A percentile compares a stretch with the other conserved stretches of the same genome.
phyloP scores from a whole-genome alignment of 2,797 vertebrate genomes.

The Sebastes reedi region DNA sequence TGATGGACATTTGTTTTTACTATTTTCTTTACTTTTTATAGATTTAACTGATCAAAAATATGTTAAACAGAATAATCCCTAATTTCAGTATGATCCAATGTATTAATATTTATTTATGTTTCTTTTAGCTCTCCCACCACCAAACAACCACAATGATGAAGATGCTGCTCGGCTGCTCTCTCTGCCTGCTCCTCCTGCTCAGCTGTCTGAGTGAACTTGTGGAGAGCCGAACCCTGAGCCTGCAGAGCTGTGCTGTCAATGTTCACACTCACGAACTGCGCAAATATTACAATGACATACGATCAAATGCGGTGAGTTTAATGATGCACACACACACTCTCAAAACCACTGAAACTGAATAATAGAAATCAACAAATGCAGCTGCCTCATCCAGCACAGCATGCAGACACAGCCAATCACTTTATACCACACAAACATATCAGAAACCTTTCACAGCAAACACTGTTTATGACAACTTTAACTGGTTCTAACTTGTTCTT shows the following conservation, averaged over 20 bases:
- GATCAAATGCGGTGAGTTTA: slow-evolving; percentile 70
- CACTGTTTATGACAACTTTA: background rate
- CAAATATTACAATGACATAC: slow-evolving; percentile 74
- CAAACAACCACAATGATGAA: slow-evolving; percentile 45
- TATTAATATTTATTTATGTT: background rate
- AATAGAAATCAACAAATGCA: background rate
- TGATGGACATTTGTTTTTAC: background rate
- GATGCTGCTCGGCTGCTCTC: slow-evolving; percentile 30
- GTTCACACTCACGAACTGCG: slow-evolving; percentile 80
- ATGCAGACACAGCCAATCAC: background rate
- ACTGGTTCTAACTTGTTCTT: background rate
- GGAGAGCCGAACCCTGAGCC: slow-evolving; percentile 55
- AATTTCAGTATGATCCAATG: background rate
- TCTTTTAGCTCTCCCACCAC: slow-evolving; percentile 8
- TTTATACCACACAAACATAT: background rate
- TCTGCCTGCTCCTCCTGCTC: slow-evolving; percentile 64
- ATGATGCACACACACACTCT: background rate
- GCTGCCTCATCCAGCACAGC: background rate
- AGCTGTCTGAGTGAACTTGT: slow-evolving; percentile 27
- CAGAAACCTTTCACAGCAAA: background rate
- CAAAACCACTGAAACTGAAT: background rate
- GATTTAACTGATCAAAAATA: background rate
- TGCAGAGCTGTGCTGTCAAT: slow-evolving; percentile 74
- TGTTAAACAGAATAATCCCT: background rate
- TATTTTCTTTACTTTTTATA: background rate